Base-by-base conservation (phyloP, 2,888 invertebrate genomes). In the Micropterix aruncella region DNA sequence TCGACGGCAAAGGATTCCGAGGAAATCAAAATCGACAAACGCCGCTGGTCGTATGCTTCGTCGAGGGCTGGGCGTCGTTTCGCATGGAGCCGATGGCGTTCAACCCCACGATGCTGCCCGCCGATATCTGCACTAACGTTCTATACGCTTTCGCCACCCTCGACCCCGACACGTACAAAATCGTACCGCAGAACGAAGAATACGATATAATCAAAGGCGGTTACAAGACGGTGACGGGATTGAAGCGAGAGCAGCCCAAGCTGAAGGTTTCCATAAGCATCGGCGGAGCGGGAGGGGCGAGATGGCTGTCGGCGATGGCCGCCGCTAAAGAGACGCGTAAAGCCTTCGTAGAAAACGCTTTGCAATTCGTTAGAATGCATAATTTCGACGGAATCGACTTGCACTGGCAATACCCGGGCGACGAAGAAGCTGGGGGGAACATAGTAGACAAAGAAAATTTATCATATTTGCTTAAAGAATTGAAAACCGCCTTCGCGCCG, bases 381-480 rank as follows among this genome's bases (percentile, higher is more conserved):
- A 75, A 77, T 45, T 88, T 91, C 55, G 89, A 91, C 57, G 91
- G 91, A 1, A 62, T 89, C 9, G 88, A 89, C 55, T 66, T 90
- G 3, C 82, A 89, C 53, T 89, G 83, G 83, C 76, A 81, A 49
- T 83, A 83, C 57, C 80, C 83, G 52, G 78, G 66, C 12, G 66
- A 65, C n/a, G 60, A 62, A 41, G 69, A 69, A 47, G 52, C 62
- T 51, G 71, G 66, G 43, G 61, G 63, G 9, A 55, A 59, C 40
- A 17, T 12, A 7, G 27, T 61, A 41, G 77, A 75, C 58, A 79
- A 69, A 56, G 71, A 74, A 14, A 62, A 73, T 46, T 61, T 79
- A 37, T 71, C 75, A 17, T 59, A 67, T 18, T 59, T 72, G 3
- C 61, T 83, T 19, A 75, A 77, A 52, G 78, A 80, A 54, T 58